phyloP scores from a whole-genome alignment of 2,888 invertebrate genomes.

The Micropterix aruncella region DNA sequence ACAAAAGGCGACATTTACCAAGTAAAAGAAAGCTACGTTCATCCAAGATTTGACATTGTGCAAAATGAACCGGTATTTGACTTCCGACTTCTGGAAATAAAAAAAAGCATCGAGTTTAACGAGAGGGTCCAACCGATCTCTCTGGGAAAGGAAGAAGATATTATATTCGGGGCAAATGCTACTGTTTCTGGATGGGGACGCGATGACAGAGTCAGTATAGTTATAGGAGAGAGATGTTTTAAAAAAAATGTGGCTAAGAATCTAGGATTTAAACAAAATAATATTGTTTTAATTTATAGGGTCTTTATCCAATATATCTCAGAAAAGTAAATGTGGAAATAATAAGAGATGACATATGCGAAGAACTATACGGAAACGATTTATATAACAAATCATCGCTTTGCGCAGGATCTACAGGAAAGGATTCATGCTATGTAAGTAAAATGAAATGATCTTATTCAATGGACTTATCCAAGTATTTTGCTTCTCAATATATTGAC shows the following conservation, averaged over 20 bases:
- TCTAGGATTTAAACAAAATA: too few relatives aligned
- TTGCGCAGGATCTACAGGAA: neutral
- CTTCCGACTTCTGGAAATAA: neutral
- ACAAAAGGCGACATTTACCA: neutral
- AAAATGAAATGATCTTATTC: too few relatives aligned
- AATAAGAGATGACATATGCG: neutral
- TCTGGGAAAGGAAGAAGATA: neutral
- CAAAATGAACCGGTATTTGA: neutral
- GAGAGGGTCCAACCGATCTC: neutral
- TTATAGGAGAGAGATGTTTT: too few relatives aligned
- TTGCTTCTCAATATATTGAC: too few relatives aligned
- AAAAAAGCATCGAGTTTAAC: neutral
- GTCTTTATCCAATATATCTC: neutral
- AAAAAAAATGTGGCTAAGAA: too few relatives aligned
- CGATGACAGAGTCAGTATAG: neutral
- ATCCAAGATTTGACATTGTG: neutral
- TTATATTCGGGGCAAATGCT: neutral
- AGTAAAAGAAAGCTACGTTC: neutral
- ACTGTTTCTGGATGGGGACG: neutral
- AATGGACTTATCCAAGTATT: too few relatives aligned
- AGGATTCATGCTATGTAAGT: neutral
- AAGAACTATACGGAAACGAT: neutral
- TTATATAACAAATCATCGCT: neutral
- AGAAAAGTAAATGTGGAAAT: neutral
- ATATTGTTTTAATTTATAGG: too few relatives aligned